Base-by-base conservation (phyloP, 2,888 invertebrate species). In the Chrysodeixis includens region DNA sequence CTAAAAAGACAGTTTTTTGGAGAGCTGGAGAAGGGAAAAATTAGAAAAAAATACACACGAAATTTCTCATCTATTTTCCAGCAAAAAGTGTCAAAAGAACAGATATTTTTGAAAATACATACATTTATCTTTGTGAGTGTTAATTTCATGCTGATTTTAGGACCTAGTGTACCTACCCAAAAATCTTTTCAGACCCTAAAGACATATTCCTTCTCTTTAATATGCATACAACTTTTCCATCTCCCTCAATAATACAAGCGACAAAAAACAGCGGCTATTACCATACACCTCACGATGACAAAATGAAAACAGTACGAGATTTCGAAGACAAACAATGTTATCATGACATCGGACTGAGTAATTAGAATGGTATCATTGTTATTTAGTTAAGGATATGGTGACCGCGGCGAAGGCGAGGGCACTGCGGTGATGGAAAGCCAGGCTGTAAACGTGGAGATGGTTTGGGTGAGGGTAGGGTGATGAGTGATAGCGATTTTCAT, bases 371-470 rank as follows among this genome's bases (percentile, higher is more conserved):
- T 91, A 90, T 86, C 85, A 86, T 83, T 87, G 83, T 76, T 93
- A 92, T 94, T 94, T 94, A 90, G 81, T 90, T 85, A 90, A 86
- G 88, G 91, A 92, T 93, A 87, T 75, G 89, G 92, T 93, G 93
- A 93, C 93, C 93, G 93, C 90, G 88, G 86, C 77, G 86, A 72
- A 61, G 74, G 79, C 79, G 85, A 89, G 87, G 89, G 82, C 89
- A 84, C 71, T 74, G 81, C 82, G 71, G 83, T 83, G 82, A 82
- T 85, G 84, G 79, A 89, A 91, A 91, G 87, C 88, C 82, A 16
- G 74, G 86, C 62, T 85, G 87, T 92, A 92, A 92, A 92, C 88
- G 83, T 88, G 83, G 68, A 75, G 79, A 76, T 74, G 44, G 40
- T 74, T 57, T 40, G 64, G 83, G 62, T 61, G 40, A 16, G 73